A percentile compares a stretch with the other conserved stretches of the same genome.
These are phyloP conservation scores for Calephelis perditalis DNA, from an alignment of 2,888 invertebrate species.

Conservation along the genomic window DNA sequence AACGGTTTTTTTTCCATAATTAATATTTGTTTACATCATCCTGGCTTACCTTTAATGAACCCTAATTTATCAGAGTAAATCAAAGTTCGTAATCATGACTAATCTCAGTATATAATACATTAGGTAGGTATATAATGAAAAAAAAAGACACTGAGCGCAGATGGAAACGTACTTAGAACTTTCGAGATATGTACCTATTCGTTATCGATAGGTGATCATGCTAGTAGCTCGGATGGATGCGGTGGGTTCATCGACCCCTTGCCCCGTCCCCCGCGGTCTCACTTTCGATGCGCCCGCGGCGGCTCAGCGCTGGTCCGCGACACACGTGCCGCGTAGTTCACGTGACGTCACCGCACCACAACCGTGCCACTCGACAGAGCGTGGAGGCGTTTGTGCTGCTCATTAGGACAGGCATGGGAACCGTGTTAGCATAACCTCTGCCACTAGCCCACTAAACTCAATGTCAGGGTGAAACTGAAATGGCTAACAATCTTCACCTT, in stretches of 20 bases:
- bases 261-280: conserved; percentile 57
- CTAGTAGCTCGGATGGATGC: conserved; percentile 67
- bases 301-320: conserved; percentile 56
- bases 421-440: conserved; percentile 39
- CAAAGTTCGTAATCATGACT: too few species aligned
- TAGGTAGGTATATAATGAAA: too few species aligned
- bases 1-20: too few species aligned
- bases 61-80: too few species aligned
- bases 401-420: conserved; percentile 63
- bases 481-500: neutral
- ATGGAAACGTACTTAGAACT: too few species aligned
- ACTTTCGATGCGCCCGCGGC: conserved; percentile 72
- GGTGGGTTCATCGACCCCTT: conserved; percentile 61
- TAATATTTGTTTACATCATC: too few species aligned
- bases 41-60: too few species aligned
- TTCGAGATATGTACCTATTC: too few species aligned
- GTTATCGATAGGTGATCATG: too few species aligned
- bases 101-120: too few species aligned
- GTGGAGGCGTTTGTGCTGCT: conserved; percentile 56
- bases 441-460: conserved; percentile 25
- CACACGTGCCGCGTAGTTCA: conserved; percentile 61
- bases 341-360: conserved; percentile 65
- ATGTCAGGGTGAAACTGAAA: conserved; percentile 10
- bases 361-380: conserved; percentile 50
- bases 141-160: too few species aligned